Evolutionary conservation across 1,140 invertebrate species (phyloP), one percentile per base, ranked within the genome.

Genomic region (Heliconius hewitsoni): DNA sequence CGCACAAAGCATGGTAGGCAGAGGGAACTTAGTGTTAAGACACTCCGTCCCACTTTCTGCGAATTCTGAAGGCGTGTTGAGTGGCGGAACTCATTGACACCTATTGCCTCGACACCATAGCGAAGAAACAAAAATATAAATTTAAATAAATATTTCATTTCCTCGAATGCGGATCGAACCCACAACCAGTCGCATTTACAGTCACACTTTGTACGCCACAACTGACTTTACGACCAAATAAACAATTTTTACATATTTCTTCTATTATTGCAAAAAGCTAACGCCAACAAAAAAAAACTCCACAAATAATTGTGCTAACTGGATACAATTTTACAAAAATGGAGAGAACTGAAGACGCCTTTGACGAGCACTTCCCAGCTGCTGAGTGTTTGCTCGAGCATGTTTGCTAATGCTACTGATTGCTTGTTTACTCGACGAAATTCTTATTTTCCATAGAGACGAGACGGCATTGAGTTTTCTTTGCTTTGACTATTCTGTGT

Each of bases 351-450:
- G 71, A 71, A 71, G 71, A 78, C 75, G 85, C 88, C 87, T 91
- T 90, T 90, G 90, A 92, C 85, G 87, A 91, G 87, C 89, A 87
- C 84, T 90, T 84, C 73, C 82, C 81, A 84, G 46, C 73, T 60
- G 83, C 80, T 74, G 82, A 81, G 82, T 80, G 87, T 91, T 92
- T 91, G 86, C 90, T 84, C 81, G 85, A 83, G 84, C 81, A 83
- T 90, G 83, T 90, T 90, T 86, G 89, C 87, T 89, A 91, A 91
- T 91, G 90, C 87, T 87, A 85, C 90, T 92, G 91, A 93, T 93
- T 93, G 91, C 87, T 87, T 93, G 91, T 92, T 92, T 91, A 89
- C 90, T 84, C 79, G 86, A 86, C 82, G 85, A 87, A 86, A 90
- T 91, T 91, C 89, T 91, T 91, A 91, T 89, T 90, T 89, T 84